Base-by-base conservation (phyloP, 2,888 invertebrate species). In the Syrphus vitripennis region DNA sequence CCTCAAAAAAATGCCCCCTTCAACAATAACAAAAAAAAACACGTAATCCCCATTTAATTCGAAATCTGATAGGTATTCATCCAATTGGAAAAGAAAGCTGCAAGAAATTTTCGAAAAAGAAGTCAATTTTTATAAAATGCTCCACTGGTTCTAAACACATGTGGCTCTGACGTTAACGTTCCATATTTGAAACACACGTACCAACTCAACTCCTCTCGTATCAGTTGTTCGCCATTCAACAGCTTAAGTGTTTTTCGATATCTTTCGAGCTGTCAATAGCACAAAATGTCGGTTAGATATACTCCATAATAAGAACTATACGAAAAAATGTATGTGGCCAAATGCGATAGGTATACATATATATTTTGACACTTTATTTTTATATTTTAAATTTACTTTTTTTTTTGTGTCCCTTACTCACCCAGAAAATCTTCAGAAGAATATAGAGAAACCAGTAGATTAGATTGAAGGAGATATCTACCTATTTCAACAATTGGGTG, bases 211-310 rank as follows among this genome's bases (percentile, higher is more conserved):
- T 53, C 29, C 53, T 53, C 4, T 40, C 59, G n/a, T 40, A 61
- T 61, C 4, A 6, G 24, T 21, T 24, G 59, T n/a, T 40, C 24
- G n/a, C 37, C 59, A 24, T 61, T 61, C 37, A 61, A 24, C 21
- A 40, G n/a, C 40, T 21, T 37, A 40, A 61, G 59, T 61, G 59
- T 63, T 45, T 45, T 42, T 45, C 42, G 42, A 63, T 63, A 63
- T 63, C 63, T 63, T 63, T 12, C 6, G 12, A 63, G 42, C 63
- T 63, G 42, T 45, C 63, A 63, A 29, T 45, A 45, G n/a, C 63
- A 63, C 16, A 63, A 29, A 42, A 63, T 16, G 16, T 63, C 42
- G 63, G 42, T 42, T 34, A 19, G 42, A 16, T 63, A 16, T 63
- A 16, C 16, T 61, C n/a, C 3, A 19, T n/a, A 1, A 3, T 19